A percentile compares a stretch with the other conserved stretches of the same genome.
Conservation (phyloP, 2,113 vertebrate species). For the Danionella cerebrum region DNA sequence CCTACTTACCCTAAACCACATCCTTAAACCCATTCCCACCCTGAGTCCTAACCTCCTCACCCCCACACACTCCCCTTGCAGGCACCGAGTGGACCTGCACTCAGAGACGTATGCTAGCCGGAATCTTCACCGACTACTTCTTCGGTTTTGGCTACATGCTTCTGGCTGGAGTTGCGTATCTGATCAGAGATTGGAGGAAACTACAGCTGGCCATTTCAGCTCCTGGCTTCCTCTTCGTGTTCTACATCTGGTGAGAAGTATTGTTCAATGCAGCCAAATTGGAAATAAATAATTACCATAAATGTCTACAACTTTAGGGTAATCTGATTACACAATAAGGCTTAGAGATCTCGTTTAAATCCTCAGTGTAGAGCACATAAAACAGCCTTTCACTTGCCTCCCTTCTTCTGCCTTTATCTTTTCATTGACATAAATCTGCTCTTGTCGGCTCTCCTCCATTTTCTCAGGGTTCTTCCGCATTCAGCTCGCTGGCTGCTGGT, state of each 20-base stretch:
- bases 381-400: background rate
- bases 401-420: slow-evolving; percentile 9
- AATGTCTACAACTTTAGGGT: background rate
- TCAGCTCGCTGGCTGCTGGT: slow-evolving; percentile 78
- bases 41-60: background rate
- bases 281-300: too few species aligned
- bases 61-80: slow-evolving; percentile 40
- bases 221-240: slow-evolving; percentile 73
- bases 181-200: slow-evolving; percentile 80
- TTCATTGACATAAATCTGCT: background rate
- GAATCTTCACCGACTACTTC: slow-evolving; percentile 69
- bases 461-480: slow-evolving; percentile 72
- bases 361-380: background rate
- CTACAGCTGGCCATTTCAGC: slow-evolving; percentile 77
- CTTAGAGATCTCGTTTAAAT: background rate
- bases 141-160: slow-evolving; percentile 82
- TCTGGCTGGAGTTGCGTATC: slow-evolving; percentile 75
- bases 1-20: background rate
- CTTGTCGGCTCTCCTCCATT: background rate
- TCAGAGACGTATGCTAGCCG: slow-evolving; percentile 68
- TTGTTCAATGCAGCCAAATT: too few species aligned
- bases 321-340: background rate
- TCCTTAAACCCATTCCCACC: background rate
- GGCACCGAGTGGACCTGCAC: slow-evolving; percentile 86
- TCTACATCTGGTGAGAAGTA: slow-evolving; percentile 76